phyloP scores from a whole-genome alignment of 2,113 vertebrate genomes.

The Petromus typicus region DNA sequence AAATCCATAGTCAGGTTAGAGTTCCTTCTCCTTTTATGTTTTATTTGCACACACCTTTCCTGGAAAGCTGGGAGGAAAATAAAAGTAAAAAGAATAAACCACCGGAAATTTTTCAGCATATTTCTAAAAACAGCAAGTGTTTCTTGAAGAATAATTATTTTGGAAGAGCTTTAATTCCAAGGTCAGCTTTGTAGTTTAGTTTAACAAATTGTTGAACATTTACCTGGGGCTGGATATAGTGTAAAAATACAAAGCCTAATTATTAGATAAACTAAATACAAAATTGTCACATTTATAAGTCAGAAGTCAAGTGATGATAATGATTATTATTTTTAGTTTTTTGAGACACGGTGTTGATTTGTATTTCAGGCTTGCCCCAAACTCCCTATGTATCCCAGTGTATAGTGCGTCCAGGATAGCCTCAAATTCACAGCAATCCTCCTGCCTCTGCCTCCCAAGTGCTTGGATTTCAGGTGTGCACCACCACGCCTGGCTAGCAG shows the following conservation, averaged over 20 bases:
- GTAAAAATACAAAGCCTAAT: background rate
- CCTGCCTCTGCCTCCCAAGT: too few species aligned
- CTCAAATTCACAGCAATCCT: too few species aligned
- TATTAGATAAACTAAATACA: background rate
- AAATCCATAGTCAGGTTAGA: conserved; percentile 21
- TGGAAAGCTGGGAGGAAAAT: conserved; percentile 57
- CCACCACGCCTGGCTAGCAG: too few species aligned
- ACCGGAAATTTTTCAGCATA: background rate
- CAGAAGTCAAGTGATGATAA: background rate
- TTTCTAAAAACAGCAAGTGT: background rate
- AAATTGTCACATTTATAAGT: background rate
- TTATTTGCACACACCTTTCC: background rate
- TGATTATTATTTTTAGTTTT: background rate
- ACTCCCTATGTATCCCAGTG: too few species aligned
- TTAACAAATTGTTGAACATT: background rate
- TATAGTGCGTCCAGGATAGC: too few species aligned
- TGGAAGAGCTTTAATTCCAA: conserved; percentile 27
- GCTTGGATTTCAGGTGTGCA: too few species aligned
- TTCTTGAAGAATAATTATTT: conserved; percentile 30
- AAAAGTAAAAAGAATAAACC: background rate
- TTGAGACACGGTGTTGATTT: too few species aligned
- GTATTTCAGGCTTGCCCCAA: too few species aligned
- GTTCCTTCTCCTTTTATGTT: background rate
- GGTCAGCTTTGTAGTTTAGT: background rate
- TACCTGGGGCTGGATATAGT: background rate